Evolutionary conservation across 2,113 vertebrate species (phyloP).

Genomic region (Ginglymostoma cirratum): DNA sequence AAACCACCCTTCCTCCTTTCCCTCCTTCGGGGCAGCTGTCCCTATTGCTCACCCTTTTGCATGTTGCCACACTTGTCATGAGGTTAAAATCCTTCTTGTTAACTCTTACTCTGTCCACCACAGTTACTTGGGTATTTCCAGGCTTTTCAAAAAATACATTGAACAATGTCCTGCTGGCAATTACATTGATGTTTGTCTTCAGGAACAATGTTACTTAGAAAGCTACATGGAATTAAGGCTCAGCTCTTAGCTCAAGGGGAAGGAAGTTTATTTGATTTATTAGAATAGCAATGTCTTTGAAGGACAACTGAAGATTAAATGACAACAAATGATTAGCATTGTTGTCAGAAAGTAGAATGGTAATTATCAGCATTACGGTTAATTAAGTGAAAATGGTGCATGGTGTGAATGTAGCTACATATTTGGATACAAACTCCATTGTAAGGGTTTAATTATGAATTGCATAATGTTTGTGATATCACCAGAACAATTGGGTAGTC

Average conservation of each 20-base stretch:
- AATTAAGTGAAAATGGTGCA: not conserved
- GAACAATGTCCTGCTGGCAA: not conserved
- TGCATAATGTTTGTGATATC: not conserved
- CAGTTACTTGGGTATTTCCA: not conserved
- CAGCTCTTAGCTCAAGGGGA: not conserved
- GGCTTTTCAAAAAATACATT: not conserved
- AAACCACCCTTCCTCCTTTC: no score
- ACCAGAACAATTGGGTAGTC: not conserved
- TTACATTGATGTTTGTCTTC: not conserved
- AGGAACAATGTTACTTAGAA: not conserved
- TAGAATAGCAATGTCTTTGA: not conserved
- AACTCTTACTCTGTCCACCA: not conserved
- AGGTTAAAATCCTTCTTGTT: not conserved
- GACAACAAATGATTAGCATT: not conserved
- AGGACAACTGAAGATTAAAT: not conserved
- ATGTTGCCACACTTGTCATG: no score
- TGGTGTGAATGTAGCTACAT: not conserved
- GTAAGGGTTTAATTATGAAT: not conserved
- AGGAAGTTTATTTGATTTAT: not conserved
- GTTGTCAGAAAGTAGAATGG: not conserved
- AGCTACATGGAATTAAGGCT: not conserved
- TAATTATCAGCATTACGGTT: not conserved
- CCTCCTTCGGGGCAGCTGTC: no score
- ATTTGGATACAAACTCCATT: not conserved
- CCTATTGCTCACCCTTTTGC: no score